Conservation (phyloP, 2,888 invertebrate genomes). For the Chouioia cunea region DNA sequence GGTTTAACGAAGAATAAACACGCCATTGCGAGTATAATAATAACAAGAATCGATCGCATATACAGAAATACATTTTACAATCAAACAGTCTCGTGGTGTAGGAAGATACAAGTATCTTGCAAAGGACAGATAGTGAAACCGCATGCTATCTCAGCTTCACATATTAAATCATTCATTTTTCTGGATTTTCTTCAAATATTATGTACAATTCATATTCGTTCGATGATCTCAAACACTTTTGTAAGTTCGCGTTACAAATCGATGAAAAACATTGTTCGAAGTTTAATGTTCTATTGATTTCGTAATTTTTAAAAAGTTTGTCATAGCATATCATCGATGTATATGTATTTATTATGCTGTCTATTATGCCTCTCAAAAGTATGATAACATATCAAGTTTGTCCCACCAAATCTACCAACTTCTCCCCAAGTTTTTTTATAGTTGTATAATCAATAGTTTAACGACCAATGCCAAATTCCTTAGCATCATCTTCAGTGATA, state of each 20-base stretch:
- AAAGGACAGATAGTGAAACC: conserved; percentile 46
- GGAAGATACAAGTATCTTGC: conserved; percentile 46
- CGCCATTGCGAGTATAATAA: conserved; percentile 40
- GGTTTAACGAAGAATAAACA: conserved; percentile 44
- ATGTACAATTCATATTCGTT: conserved; percentile 48
- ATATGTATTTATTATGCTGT: conserved; percentile 49
- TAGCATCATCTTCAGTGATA: conserved; percentile 90
- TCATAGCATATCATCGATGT: conserved; percentile 43
- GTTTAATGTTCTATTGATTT: conserved; percentile 35
- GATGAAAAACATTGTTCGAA: conserved; percentile 45
- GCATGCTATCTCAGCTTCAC: conserved; percentile 44
- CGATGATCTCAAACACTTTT: conserved; percentile 44
- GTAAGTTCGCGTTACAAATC: conserved; percentile 41
- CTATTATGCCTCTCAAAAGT: conserved; percentile 45
- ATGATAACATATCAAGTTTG: conserved; percentile 47
- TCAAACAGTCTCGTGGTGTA: conserved; percentile 48
- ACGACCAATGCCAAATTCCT: conserved; percentile 53
- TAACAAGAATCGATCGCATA: conserved; percentile 47
- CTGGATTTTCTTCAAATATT: conserved; percentile 44
- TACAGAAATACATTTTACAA: conserved; percentile 50
- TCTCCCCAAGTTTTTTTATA: conserved; percentile 46
- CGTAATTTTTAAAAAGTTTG: conserved; percentile 47
- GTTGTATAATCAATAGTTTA: conserved; percentile 49
- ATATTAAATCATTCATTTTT: conserved; percentile 43
- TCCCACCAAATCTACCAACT: conserved; percentile 46